Conservation (phyloP, 2,113 vertebrate species). For the Gambusia affinis region DNA sequence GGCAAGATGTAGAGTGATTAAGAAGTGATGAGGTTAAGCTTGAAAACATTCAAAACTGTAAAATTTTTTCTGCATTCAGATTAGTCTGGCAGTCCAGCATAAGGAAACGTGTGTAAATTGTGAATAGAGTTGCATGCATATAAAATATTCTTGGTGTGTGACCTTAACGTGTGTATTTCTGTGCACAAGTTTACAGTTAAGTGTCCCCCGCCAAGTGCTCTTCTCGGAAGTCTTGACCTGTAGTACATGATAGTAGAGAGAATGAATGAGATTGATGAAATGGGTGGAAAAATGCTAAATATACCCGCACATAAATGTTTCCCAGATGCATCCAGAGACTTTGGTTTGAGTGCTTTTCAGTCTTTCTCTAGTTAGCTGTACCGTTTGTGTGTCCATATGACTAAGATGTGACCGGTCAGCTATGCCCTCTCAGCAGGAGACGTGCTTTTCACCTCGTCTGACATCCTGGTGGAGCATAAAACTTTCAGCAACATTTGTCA, state of each 20-base stretch:
- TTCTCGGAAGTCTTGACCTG: conserved; percentile 36
- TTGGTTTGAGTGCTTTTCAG: neutral
- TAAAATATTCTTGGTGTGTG: neutral
- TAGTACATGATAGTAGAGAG: neutral
- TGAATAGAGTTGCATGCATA: neutral
- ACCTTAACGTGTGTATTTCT: neutral
- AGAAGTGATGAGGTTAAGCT: too few relatives aligned
- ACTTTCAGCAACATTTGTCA: conserved; percentile 38
- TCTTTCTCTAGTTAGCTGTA: neutral
- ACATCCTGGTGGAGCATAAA: conserved; percentile 25
- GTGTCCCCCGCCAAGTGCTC: neutral
- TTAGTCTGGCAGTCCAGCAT: too few relatives aligned
- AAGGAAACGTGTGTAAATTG: neutral
- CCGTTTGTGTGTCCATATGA: neutral
- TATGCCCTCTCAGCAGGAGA: conserved; percentile 21
- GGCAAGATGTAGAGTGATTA: neutral
- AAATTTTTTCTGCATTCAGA: too few relatives aligned
- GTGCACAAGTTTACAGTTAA: neutral
- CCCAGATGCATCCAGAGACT: too few relatives aligned
- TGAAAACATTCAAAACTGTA: too few relatives aligned
- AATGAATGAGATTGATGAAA: neutral
- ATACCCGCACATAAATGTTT: too few relatives aligned
- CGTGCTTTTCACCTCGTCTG: conserved; percentile 35
- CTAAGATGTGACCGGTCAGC: conserved; percentile 11
- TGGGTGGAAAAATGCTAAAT: too few relatives aligned